Conservation (phyloP, 2,888 invertebrate genomes). For the Ectropis crepuscularia region DNA sequence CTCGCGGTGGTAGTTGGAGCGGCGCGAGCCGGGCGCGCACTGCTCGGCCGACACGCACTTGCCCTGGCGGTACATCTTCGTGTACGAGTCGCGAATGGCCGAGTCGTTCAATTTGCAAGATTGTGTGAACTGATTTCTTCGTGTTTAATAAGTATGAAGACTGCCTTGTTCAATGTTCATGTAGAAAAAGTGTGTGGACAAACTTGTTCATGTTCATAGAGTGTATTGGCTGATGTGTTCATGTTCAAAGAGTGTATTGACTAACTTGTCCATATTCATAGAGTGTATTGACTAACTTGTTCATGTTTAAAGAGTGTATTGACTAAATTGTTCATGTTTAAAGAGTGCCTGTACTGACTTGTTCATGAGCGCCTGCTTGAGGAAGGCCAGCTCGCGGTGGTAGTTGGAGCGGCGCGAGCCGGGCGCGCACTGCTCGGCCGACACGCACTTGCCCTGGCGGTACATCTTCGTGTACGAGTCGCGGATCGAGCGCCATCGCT, state of each 20-base stretch:
- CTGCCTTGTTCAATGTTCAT: no score
- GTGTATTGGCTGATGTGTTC: no score
- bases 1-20: conserved; percentile 73
- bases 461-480: conserved; percentile 80
- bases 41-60: conserved; percentile 73
- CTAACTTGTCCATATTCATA: no score
- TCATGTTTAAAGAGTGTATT: no score
- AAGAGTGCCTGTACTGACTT: conserved; percentile 59
- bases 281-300: no score
- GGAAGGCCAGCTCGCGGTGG: conserved; percentile 74
- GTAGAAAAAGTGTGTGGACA: no score
- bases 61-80: conserved; percentile 77
- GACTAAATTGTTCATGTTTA: no score
- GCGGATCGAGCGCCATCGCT: conserved; percentile 79
- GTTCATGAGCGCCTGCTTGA: conserved; percentile 72
- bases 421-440: conserved; percentile 68
- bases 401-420: conserved; percentile 71
- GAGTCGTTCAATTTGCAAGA: no score
- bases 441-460: conserved; percentile 75
- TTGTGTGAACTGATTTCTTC: no score
- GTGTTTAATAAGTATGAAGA: no score
- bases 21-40: conserved; percentile 66
- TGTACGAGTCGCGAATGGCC: conserved; percentile 80
- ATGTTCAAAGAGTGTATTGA: no score
- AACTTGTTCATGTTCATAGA: no score